Conservation (phyloP, 2,888 invertebrate genomes). For the Ochlodes sylvanus region DNA sequence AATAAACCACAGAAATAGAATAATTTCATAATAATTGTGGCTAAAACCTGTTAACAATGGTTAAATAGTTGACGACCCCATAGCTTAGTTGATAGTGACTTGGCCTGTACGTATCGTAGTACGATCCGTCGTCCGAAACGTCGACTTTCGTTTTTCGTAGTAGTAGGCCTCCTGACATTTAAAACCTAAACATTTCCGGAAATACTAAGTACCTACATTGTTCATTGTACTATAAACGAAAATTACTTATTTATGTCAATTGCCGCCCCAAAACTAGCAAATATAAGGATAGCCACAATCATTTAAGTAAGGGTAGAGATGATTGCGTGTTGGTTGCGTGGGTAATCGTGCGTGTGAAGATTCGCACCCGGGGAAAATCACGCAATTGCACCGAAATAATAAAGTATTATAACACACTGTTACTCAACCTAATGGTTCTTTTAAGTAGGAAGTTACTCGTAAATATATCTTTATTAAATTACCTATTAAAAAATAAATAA, state of each 20-base stretch:
- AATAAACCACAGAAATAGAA: no score
- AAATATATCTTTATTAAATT: neutral
- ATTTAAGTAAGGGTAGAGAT: slow-evolving; percentile 45
- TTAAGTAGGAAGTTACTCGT: neutral
- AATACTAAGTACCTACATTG: no score
- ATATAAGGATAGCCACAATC: neutral
- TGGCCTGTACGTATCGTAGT: no score
- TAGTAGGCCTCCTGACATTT: no score
- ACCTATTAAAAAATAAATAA: no score
- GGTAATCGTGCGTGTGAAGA: slow-evolving; percentile 66
- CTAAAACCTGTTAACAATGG: no score
- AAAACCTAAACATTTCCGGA: no score
- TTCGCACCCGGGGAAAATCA: slow-evolving; percentile 65
- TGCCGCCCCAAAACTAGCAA: neutral
- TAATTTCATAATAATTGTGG: no score
- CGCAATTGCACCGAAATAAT: slow-evolving; percentile 56
- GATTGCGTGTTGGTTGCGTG: slow-evolving; percentile 61
- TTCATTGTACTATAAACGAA: neutral
- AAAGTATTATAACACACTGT: slow-evolving; percentile 21
- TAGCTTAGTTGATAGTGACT: no score
- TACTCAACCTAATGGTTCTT: slow-evolving; percentile 18
- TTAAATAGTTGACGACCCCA: no score
- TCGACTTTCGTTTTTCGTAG: no score
- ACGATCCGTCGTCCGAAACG: no score
- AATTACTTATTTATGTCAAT: slow-evolving; percentile 2